Conservation (phyloP, 2,113 vertebrate species). For the Lepisosteus osseus region DNA sequence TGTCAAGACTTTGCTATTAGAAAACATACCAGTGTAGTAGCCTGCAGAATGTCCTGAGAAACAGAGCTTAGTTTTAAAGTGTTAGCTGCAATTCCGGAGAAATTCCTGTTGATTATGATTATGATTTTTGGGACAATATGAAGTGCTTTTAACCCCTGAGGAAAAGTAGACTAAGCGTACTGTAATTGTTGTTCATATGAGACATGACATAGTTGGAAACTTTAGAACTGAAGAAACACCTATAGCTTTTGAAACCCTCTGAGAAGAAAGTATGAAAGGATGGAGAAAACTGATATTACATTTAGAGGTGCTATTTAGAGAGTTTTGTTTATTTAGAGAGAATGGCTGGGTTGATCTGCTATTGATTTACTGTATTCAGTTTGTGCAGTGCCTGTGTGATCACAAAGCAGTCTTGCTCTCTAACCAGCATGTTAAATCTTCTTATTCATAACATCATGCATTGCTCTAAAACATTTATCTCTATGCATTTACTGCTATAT, state of each 20-base stretch:
- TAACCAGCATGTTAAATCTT: no score
- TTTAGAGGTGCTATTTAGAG: slow-evolving; percentile 18
- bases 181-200: slow-evolving; percentile 36
- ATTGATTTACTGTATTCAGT: slow-evolving; percentile 36
- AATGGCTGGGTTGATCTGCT: slow-evolving; percentile 37
- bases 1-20: background rate
- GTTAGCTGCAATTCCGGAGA: background rate
- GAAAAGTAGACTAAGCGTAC: background rate
- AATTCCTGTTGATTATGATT: background rate
- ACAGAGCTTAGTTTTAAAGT: no score
- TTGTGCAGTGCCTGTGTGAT: no score
- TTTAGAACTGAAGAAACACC: slow-evolving; percentile 18
- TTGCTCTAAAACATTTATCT: no score
- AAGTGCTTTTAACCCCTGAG: slow-evolving; percentile 12
- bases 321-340: slow-evolving; percentile 22
- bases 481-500: no score
- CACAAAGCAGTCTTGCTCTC: no score
- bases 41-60: background rate
- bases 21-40: background rate
- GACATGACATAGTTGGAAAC: slow-evolving; percentile 25
- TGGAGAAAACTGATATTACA: slow-evolving; percentile 2
- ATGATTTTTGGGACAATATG: slow-evolving; percentile 8
- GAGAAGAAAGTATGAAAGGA: slow-evolving; percentile 1
- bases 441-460: no score
- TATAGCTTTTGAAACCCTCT: slow-evolving; percentile 25